Evolutionary conservation across 2,888 invertebrate species (phyloP), one percentile per base, ranked within the genome.

Genomic region (Andrena camellia): DNA sequence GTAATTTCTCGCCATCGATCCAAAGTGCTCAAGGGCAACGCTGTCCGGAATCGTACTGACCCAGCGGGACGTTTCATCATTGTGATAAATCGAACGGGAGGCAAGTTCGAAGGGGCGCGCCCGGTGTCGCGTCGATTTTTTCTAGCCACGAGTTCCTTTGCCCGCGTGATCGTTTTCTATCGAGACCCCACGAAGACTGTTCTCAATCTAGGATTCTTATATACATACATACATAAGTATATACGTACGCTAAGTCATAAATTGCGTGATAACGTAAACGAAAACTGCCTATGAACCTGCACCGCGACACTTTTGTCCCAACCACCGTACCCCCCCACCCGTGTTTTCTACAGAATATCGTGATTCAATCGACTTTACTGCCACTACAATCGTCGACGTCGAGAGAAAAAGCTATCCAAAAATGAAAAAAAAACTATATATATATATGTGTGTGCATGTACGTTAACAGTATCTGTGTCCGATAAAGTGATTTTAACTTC

Each of bases 231-330:
- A 62, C 26, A 57, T 13, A 23, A 20, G 31, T 70, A 70, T 42
- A 42, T 23, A 68, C 26, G 67, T 64, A 52, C 33, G 10, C n/a
- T 70, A 81, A 62, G 54, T 23, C 62, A 48, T 23, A 26, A 35
- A 77, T 42, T 35, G 23, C 69, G 78, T 73, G 69, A 83, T 73
- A 62, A 52, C 31, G 54, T 17, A 70, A 83, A 78, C 83, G 70
- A 83, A 23, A 62, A 83, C 84, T 84, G 84, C 84, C 82, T 60
- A 50, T 26, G 31, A 74, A 33, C 59, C 29, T 35, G 50, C 35
- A 31, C 71, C 78, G 66, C 52, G 66, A 78, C 63, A 52, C 23
- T 57, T 67, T 33, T 20, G 2, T 23, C 20, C 10, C 48, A 42
- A 42, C 20, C 57, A 26, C 10, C 2, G n/a, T 33, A 54, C 33